Evolutionary conservation across 1,140 invertebrate species (phyloP), one percentile per base, ranked within the genome.

Genomic region (Neoseiulus cucumeris): DNA sequence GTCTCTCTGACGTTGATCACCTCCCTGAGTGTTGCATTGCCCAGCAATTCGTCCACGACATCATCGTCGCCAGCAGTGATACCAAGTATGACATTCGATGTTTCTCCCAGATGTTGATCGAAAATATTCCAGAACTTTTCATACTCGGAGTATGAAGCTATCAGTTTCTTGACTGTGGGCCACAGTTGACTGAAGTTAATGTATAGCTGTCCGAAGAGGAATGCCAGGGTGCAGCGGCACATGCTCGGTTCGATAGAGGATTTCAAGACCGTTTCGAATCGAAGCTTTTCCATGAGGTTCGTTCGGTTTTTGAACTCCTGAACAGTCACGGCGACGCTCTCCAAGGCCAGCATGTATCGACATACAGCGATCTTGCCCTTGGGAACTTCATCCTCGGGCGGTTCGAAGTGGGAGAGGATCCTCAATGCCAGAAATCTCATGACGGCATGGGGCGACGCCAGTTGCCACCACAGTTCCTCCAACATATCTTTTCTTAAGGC

Each of bases 111-210:
- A 69, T 85, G 80, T 6, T 76, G 71, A n/a, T 82, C 73, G 72
- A 85, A 91, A 17, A 86, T 75, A 18, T 76, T 73, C 90, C 91
- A 94, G 77, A 93, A 93, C 45, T 80, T 76, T 1, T 82, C 73
- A 18, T 77, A 77, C 2, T 59, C 51, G 0, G 85, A 85, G 72
- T 87, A 86, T 4, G 83, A 79, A 1, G 82, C 77, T 59, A 93
- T 83, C 20, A 89, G 79, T 71, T 85, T 81, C 9, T 79, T 76
- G 0, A 86, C 76, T 18, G 88, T 86, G 44, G 85, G 83, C 89
- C 90, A 94, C 0, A 95, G 71, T 28, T 89, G 76, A 70, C 87
- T 86, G 69, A 93, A 92, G 73, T 93, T 93, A 2, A 86, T 76
- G 73, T 86, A 89, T 2, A 93, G 75, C 67, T 83, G 80, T 2